phyloP scores from a whole-genome alignment of 2,888 invertebrate genomes.

The Myopa tessellatipennis region DNA sequence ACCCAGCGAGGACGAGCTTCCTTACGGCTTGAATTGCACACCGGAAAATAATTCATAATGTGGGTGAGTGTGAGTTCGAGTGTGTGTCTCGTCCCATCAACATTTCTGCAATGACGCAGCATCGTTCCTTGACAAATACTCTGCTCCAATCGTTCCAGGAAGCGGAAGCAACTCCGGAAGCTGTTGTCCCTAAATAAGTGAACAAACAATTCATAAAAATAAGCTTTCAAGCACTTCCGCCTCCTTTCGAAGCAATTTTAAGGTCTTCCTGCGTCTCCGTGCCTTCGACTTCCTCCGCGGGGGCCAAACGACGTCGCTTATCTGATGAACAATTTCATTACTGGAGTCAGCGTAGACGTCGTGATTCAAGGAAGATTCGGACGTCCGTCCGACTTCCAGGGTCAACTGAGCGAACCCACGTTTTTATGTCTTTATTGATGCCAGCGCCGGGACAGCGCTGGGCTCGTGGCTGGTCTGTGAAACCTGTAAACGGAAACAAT shows the following conservation, averaged over 20 bases:
- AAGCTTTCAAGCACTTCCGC: slow-evolving; percentile 32
- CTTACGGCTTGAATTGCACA: neutral
- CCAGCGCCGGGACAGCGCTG: no score
- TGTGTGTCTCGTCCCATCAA: neutral
- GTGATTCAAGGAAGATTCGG: no score
- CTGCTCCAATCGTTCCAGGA: neutral
- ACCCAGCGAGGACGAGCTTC: neutral
- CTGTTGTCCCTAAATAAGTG: slow-evolving; percentile 31
- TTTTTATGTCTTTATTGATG: no score
- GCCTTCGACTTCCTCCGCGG: no score
- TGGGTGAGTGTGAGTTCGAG: neutral
- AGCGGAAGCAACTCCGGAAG: slow-evolving; percentile 29
- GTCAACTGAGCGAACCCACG: no score
- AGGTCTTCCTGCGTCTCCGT: neutral
- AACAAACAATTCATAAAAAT: slow-evolving; percentile 37
- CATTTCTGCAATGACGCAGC: neutral
- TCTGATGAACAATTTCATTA: neutral
- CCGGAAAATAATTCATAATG: neutral
- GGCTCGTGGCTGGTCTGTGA: no score
- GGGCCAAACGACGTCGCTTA: neutral
- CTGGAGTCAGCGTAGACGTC: no score
- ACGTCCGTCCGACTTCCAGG: no score
- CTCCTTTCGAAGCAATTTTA: slow-evolving; percentile 26
- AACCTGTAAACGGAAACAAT: no score
- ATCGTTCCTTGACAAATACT: neutral